A percentile compares a stretch with the other conserved stretches of the same genome.
Evolutionary conservation across 2,113 vertebrate genomes (phyloP).

Genomic region (Myrmecophaga tridactyla): DNA sequence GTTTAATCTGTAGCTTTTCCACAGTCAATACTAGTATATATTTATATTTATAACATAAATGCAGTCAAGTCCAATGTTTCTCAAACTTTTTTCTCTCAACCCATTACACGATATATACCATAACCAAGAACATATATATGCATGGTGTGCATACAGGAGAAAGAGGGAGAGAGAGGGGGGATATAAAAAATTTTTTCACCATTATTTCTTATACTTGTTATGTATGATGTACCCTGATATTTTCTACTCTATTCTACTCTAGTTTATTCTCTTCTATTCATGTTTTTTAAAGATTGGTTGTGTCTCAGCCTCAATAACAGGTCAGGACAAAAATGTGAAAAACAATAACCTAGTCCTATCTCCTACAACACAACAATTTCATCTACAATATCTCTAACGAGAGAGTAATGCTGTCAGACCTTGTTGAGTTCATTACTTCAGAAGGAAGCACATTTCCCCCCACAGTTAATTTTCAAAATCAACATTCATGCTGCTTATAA

Average conservation of each 20-base stretch:
- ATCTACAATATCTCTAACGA: background rate
- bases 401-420: constrained; percentile 8
- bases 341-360: background rate
- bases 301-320: background rate
- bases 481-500: constrained; percentile 17
- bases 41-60: constrained; percentile 5
- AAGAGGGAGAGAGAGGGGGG: background rate
- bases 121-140: background rate
- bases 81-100: constrained; percentile 19
- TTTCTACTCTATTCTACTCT: background rate
- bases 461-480: constrained; percentile 15
- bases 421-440: background rate
- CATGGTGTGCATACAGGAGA: background rate
- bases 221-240: background rate
- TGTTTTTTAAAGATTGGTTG: background rate
- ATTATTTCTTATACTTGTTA: constrained; percentile 31
- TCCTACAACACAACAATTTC: background rate
- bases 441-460: background rate
- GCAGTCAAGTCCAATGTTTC: constrained; percentile 25
- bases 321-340: constrained; percentile 12
- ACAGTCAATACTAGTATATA: background rate
- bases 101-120: constrained; percentile 21
- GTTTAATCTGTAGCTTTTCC: constrained; percentile 30
- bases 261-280: background rate
- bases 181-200: constrained; percentile 12